Evolutionary conservation across 35 echinoderm and acorn worm genomes (phyloP), one percentile per base, ranked within the genome.

Genomic region (Ophioderma brevispina): DNA sequence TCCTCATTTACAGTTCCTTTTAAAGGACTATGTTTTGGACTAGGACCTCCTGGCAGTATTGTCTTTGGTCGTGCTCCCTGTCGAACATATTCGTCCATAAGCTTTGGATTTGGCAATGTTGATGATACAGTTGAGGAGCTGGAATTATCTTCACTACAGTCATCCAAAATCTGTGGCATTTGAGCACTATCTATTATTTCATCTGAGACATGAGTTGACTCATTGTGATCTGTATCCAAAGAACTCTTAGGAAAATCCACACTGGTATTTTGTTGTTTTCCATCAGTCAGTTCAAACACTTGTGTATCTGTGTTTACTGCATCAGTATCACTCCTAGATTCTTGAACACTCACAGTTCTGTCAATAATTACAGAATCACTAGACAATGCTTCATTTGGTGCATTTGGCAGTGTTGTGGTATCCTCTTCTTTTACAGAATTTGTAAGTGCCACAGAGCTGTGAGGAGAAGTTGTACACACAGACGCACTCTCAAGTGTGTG

Each of bases 31-130:
- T 77, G 80, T 63, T 94, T 86, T 8, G 92, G 81, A 30, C 86
- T 89, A 43, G 77, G 83, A 46, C 36, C 55, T n/a, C 52, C 77
- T 5, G 80, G 76, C 18, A 70, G 36, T 6, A 82, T 40, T n/a
- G 88, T 87, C 80, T 96, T 96, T 23, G 94, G 94, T 88, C 94
- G 92, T 32, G 94, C 94, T 64, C 94, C 94, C 55, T 96, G 94
- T 41, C 87, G 84, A 38, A 96, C 76, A 49, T 96, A 96, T 34
- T 88, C 92, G 39, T 96, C 77, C 94, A 96, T 96, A 46, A 89
- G 92, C 18, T 90, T 88, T 89, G 94, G 46, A 41, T 92, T 77
- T 76, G 89, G 39, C 35, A 78, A 77, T 2, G 85, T 35, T 35
- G 83, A 59, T 23, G 33, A 36, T 32, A 85, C 36, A n/a, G 13